phyloP scores from a whole-genome alignment of 2,113 vertebrate genomes.

The Pachyramphus minor region DNA sequence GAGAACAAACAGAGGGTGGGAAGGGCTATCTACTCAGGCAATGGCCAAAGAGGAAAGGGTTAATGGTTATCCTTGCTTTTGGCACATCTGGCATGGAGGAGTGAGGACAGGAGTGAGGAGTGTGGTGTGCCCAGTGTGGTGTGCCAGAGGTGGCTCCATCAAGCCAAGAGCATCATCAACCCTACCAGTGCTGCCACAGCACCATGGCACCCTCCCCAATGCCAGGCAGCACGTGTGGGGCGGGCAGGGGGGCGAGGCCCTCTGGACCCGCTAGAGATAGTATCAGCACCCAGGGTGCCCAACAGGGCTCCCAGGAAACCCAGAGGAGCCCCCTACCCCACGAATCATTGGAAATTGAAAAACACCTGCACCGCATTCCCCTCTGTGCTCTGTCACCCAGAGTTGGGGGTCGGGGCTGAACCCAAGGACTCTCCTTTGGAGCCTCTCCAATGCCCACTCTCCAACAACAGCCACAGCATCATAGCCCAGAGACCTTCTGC shows the following conservation, averaged over 20 bases:
- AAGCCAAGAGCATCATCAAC: neutral
- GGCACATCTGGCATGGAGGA: neutral
- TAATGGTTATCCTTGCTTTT: conserved; percentile 7
- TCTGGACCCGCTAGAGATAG: neutral
- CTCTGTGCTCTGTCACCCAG: neutral
- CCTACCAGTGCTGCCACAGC: neutral
- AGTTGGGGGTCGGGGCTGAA: neutral
- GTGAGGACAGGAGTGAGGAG: neutral
- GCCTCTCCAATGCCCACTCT: neutral
- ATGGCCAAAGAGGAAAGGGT: neutral
- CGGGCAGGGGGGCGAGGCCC: neutral
- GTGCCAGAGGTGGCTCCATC: neutral
- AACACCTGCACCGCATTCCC: rapidly evolving
- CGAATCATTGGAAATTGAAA: neutral
- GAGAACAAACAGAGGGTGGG: conserved; percentile 10
- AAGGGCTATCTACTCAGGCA: neutral
- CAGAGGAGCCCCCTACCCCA: neutral
- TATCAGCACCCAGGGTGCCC: neutral
- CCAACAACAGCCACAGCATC: neutral
- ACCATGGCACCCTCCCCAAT: neutral
- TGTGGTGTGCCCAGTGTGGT: neutral
- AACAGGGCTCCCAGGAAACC: neutral
- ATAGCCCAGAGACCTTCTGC: neutral
- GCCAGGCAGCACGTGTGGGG: rapidly evolving
- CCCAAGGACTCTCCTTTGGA: neutral